Conservation (phyloP, 1,140 invertebrate genomes). For the Himalopsyche phryganea region DNA sequence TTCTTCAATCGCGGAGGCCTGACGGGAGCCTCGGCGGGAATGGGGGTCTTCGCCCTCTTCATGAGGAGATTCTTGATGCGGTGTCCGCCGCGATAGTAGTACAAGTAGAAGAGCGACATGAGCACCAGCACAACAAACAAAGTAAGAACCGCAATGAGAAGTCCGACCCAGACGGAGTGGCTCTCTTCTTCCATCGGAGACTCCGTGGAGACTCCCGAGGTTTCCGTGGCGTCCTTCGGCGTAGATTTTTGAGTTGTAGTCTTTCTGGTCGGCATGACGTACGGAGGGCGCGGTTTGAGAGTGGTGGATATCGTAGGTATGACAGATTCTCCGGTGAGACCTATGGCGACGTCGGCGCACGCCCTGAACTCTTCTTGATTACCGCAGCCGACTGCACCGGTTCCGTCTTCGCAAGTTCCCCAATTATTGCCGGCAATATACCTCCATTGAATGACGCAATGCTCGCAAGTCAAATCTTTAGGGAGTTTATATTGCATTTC, state of each 20-base stretch:
- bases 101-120: constrained; percentile 46
- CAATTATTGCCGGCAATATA: constrained; percentile 80
- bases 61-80: constrained; percentile 47
- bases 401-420: constrained; percentile 70
- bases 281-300: constrained; percentile 39
- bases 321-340: neutral
- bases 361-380: constrained; percentile 84
- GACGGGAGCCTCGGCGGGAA: constrained; percentile 37
- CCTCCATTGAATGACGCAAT: constrained; percentile 80
- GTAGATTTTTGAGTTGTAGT: constrained; percentile 36
- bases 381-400: constrained; percentile 74
- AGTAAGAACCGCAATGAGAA: constrained; percentile 41
- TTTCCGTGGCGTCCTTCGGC: neutral
- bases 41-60: constrained; percentile 23
- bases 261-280: constrained; percentile 42
- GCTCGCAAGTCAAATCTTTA: constrained; percentile 63
- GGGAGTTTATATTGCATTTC: constrained; percentile 71
- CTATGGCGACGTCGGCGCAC: constrained; percentile 76
- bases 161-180: constrained; percentile 42
- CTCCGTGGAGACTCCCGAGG: constrained; percentile 3
- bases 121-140: constrained; percentile 42
- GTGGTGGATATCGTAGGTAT: constrained; percentile 40
- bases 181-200: neutral
- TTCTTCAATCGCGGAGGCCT: constrained; percentile 42
- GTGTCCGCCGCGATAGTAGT: constrained; percentile 50